A percentile compares a stretch with the other conserved stretches of the same genome.
Evolutionary conservation across 2,888 invertebrate species (phyloP).

Genomic region (Synergus laeviventris): DNA sequence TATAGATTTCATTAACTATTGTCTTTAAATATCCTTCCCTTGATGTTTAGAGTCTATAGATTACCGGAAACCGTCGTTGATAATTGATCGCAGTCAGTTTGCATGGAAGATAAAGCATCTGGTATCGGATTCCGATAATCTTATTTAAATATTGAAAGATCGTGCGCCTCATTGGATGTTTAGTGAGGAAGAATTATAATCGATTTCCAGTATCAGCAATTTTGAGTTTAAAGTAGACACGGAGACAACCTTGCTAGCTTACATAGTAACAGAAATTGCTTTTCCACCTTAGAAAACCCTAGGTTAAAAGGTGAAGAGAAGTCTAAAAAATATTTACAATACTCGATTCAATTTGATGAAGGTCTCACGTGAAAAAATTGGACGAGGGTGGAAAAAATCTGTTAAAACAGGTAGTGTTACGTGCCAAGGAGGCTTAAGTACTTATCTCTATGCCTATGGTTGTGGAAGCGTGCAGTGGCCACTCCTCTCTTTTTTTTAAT

Average conservation of each 20-base stretch:
- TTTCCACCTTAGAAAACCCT: not conserved
- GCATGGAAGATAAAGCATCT: not conserved
- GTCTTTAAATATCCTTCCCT: too few species aligned
- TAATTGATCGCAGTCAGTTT: slow-evolving; percentile 3
- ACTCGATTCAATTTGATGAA: slow-evolving; percentile 33
- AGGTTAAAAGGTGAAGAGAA: not conserved
- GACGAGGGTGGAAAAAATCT: slow-evolving; percentile 37
- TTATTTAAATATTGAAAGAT: slow-evolving; percentile 30
- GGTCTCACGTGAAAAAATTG: slow-evolving; percentile 1
- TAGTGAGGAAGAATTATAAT: slow-evolving; percentile 10
- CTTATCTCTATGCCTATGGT: slow-evolving; percentile 31
- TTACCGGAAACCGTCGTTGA: not conserved
- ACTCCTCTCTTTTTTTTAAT: slow-evolving; percentile 54
- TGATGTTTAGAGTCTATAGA: too few species aligned
- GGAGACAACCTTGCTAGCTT: slow-evolving; percentile 19
- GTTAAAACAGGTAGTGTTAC: slow-evolving; percentile 35
- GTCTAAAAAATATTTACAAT: not conserved
- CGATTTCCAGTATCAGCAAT: slow-evolving; percentile 23
- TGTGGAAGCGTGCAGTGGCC: slow-evolving; percentile 4
- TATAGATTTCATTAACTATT: too few species aligned
- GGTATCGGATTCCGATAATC: slow-evolving; percentile 30
- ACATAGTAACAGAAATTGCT: slow-evolving; percentile 17
- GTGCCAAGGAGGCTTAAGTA: slow-evolving; percentile 36
- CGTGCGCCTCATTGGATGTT: not conserved
- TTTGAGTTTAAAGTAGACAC: not conserved